Conservation (phyloP, 1,140 invertebrate species). For the Ectropis grisescens region DNA sequence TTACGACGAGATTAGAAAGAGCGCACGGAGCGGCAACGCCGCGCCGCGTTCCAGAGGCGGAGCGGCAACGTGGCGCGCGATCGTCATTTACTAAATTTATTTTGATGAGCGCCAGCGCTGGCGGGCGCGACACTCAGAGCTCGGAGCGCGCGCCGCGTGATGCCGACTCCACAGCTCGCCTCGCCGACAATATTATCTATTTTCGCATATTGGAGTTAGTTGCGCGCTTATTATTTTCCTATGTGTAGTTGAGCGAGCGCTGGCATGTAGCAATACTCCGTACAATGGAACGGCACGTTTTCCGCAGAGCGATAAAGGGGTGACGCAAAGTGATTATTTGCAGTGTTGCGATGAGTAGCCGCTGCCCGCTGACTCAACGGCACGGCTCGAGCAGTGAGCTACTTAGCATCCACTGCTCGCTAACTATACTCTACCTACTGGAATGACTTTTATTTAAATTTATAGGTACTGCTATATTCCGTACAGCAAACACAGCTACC, state of each 20-base stretch:
- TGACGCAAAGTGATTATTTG: slow-evolving; percentile 65
- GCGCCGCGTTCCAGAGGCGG: slow-evolving; percentile 56
- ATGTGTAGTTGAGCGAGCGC: slow-evolving; percentile 3
- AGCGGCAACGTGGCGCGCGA: slow-evolving; percentile 53
- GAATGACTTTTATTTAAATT: too few relatives aligned
- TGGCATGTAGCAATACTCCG: slow-evolving; percentile 20
- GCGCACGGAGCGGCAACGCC: slow-evolving; percentile 59
- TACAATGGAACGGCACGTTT: slow-evolving; percentile 46
- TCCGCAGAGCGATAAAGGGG: slow-evolving; percentile 50
- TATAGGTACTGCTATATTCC: too few relatives aligned
- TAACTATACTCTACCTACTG: too few relatives aligned
- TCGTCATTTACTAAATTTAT: slow-evolving; percentile 70
- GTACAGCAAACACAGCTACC: too few relatives aligned
- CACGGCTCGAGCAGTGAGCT: too few relatives aligned
- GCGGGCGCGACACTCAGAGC: slow-evolving; percentile 43
- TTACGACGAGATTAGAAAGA: slow-evolving; percentile 70
- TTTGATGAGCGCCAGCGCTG: slow-evolving; percentile 65
- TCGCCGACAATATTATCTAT: slow-evolving; percentile 28
- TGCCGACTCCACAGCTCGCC: slow-evolving; percentile 30
- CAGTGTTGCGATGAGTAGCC: slow-evolving; percentile 58
- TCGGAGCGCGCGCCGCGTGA: slow-evolving; percentile 31
- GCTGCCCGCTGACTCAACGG: slow-evolving; percentile 55
- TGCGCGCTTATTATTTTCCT: slow-evolving; percentile 26
- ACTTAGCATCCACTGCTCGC: not conserved
- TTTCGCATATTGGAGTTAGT: slow-evolving; percentile 35